Percentiles rank a stretch among this genome's conserved stretches.
Evolutionary conservation across 2,797 vertebrate genomes (phyloP).

Genomic region (Nyctibius grandis): DNA sequence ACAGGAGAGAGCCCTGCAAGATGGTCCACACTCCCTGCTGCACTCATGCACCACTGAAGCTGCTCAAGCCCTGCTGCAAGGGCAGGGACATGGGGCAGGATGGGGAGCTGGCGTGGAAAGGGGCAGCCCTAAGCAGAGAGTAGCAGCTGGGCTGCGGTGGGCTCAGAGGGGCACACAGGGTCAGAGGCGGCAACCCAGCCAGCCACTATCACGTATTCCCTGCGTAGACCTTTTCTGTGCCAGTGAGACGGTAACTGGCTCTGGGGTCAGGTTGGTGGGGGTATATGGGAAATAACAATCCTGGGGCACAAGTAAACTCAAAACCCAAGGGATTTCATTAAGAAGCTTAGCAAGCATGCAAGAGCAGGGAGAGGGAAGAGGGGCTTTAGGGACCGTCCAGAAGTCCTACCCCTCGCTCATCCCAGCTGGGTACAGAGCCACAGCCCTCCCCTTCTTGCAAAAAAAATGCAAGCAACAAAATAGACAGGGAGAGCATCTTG

Average conservation of each 20-base stretch:
- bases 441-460: fast-evolving
- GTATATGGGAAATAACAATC: neutral
- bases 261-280: fast-evolving
- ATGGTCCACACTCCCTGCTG: neutral
- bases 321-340: neutral
- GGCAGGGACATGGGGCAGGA: neutral
- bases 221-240: neutral
- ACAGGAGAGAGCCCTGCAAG: neutral
- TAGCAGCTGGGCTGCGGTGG: fast-evolving
- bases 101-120: neutral
- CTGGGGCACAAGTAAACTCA: neutral
- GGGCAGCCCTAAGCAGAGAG: fast-evolving
- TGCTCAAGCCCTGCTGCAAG: neutral
- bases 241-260: neutral
- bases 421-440: fast-evolving
- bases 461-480: neutral
- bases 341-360: neutral
- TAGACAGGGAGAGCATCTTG: neutral
- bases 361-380: neutral
- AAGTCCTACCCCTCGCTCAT: neutral
- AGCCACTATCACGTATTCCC: neutral
- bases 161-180: neutral
- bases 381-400: neutral
- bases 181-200: neutral
- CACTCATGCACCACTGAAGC: neutral